Conservation (phyloP, 2,888 invertebrate genomes). For the Poecilobothrus nobilitatus region DNA sequence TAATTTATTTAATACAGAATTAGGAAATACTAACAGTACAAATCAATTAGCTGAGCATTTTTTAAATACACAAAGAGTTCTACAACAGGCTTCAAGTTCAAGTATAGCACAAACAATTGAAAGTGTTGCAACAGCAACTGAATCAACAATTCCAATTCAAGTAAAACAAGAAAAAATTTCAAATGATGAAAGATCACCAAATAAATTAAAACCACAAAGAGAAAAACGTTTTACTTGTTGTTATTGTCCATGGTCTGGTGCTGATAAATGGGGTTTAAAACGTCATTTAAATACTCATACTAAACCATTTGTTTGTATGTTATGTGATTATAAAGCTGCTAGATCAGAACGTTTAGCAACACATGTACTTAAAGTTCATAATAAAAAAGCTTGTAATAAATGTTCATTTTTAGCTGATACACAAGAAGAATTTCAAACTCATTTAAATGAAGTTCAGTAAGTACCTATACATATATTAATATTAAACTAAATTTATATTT, state of each 20-base stretch:
- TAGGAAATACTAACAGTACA: conserved; percentile 12
- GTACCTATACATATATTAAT: too few species aligned
- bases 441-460: conserved; percentile 70
- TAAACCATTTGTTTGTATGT: conserved; percentile 81
- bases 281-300: conserved; percentile 87
- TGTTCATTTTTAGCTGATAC: conserved; percentile 83
- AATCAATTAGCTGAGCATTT: conserved; percentile 16
- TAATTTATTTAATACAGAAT: conserved; percentile 40
- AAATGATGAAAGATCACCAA: conserved; percentile 31
- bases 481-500: too few species aligned
- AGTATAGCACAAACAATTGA: conserved; percentile 44
- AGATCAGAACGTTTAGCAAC: conserved; percentile 82
- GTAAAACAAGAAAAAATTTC: conserved; percentile 39
- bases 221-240: conserved; percentile 75
- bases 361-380: conserved; percentile 85
- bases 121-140: conserved; percentile 41
- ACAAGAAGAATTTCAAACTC: conserved; percentile 65
- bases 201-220: conserved; percentile 44
- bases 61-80: conserved; percentile 17
- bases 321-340: conserved; percentile 91
- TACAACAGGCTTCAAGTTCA: conserved; percentile 38
- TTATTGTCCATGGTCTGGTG: conserved; percentile 87
- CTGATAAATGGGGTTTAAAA: conserved; percentile 89
- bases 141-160: conserved; percentile 28
- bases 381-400: conserved; percentile 81